These are phyloP conservation scores for Blennius ocellaris DNA, from an alignment of 2,113 vertebrate species.

Conservation along the genomic window DNA sequence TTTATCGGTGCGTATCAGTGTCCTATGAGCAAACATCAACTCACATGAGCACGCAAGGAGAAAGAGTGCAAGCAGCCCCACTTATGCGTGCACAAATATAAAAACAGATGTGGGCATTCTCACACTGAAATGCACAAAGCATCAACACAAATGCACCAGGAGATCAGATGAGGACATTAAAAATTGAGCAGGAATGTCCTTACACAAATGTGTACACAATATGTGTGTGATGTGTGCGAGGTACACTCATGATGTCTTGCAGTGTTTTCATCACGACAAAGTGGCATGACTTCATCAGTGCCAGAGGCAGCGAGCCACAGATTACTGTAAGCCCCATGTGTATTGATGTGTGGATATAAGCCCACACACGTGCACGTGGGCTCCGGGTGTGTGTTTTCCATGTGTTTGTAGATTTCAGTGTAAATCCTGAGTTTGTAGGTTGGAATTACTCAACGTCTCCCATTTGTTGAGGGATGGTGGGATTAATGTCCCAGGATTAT, in stretches of 20 bases:
- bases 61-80: not conserved
- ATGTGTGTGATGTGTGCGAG: constrained; percentile 18
- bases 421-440: constrained; percentile 70
- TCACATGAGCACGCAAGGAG: constrained; percentile 3
- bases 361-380: constrained; percentile 42
- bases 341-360: constrained; percentile 40
- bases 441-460: constrained; percentile 65
- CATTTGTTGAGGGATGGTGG: constrained; percentile 49
- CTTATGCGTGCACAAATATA: not conserved
- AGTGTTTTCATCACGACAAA: constrained; percentile 32
- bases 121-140: constrained; percentile 5
- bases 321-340: constrained; percentile 64
- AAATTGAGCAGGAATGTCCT: too few species aligned
- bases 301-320: constrained; percentile 55
- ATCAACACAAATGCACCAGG: not conserved
- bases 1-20: constrained; percentile 15
- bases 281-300: constrained; percentile 53
- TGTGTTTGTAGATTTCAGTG: constrained; percentile 49
- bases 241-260: constrained; percentile 27
- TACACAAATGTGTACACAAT: not conserved
- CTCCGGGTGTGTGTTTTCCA: constrained; percentile 48
- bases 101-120: constrained; percentile 6
- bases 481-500: constrained; percentile 71
- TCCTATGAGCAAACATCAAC: constrained; percentile 32
- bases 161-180: not conserved